Evolutionary conservation across 37 sponge, comb jelly and placozoan species (phyloP).

Genomic region (Dysidea cf. avara): DNA sequence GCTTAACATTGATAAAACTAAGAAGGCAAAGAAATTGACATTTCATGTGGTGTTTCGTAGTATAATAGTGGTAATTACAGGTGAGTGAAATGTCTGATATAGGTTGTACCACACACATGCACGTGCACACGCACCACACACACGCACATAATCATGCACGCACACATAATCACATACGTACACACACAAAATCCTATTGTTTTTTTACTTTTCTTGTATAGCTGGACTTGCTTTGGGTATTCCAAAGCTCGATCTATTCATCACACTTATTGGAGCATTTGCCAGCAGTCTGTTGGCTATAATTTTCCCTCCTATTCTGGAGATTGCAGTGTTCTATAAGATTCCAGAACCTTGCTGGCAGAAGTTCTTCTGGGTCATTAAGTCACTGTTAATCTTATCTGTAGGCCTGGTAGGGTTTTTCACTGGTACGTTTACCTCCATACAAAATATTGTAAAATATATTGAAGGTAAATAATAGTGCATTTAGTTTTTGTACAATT

Average conservation of each 20-base stretch:
- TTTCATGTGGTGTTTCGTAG: conserved; percentile 24
- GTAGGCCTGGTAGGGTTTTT: conserved; percentile 69
- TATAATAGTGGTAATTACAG: conserved; percentile 31
- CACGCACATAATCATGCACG: not conserved
- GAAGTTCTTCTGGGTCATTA: conserved; percentile 36
- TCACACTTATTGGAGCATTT: conserved; percentile 87
- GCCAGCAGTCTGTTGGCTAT: conserved; percentile 82
- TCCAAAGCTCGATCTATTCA: conserved; percentile 74
- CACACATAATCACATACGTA: not conserved
- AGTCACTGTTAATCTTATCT: conserved; percentile 49
- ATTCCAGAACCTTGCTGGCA: no score
- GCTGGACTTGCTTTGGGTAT: conserved; percentile 54
- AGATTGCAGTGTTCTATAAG: conserved; percentile 53
- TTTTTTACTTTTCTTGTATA: not conserved
- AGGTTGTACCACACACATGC: no score
- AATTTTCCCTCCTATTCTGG: conserved; percentile 83
- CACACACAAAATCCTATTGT: not conserved
- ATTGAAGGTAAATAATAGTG: conserved; percentile 6
- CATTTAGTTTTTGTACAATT: no score
- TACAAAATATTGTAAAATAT: conserved; percentile 29
- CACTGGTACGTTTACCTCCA: conserved; percentile 59
- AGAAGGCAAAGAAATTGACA: no score
- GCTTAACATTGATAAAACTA: not conserved
- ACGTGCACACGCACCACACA: no score
- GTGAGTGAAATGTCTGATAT: conserved; percentile 3